Conservation (phyloP, 2,113 vertebrate genomes). For the Gadus chalcogrammus region DNA sequence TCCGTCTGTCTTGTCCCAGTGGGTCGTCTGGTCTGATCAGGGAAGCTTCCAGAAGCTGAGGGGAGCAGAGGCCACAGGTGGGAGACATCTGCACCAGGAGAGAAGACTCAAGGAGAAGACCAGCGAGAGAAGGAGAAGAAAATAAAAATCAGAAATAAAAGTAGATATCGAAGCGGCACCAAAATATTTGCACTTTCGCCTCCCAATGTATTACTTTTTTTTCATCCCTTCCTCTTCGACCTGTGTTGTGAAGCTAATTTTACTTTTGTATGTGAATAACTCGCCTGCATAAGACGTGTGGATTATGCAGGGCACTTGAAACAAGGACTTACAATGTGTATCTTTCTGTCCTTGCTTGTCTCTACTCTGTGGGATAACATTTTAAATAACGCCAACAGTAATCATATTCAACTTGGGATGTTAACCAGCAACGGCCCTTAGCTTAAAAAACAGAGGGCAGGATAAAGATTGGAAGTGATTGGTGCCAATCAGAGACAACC, state of each 20-base stretch:
- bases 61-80: conserved; percentile 59
- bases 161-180: conserved; percentile 64
- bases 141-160: conserved; percentile 33
- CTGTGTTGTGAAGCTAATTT: conserved; percentile 37
- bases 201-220: conserved; percentile 66
- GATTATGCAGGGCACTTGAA: no score
- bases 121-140: conserved; percentile 23
- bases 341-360: no score
- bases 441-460: no score
- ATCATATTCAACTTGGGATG: no score
- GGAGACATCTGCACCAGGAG: conserved; percentile 59
- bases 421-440: no score
- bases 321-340: no score
- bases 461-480: no score
- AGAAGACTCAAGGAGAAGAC: conserved; percentile 48
- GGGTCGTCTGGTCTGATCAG: conserved; percentile 75
- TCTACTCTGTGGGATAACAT: no score
- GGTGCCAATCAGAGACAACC: no score
- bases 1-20: conserved; percentile 57
- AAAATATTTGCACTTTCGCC: conserved; percentile 82
- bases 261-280: no score
- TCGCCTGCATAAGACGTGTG: no score
- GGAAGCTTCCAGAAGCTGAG: conserved; percentile 63
- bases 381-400: no score
- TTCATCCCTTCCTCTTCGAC: conserved; percentile 39